Conservation (phyloP, 23 tunicate species). For the Oikopleura vanhoeffeni region DNA sequence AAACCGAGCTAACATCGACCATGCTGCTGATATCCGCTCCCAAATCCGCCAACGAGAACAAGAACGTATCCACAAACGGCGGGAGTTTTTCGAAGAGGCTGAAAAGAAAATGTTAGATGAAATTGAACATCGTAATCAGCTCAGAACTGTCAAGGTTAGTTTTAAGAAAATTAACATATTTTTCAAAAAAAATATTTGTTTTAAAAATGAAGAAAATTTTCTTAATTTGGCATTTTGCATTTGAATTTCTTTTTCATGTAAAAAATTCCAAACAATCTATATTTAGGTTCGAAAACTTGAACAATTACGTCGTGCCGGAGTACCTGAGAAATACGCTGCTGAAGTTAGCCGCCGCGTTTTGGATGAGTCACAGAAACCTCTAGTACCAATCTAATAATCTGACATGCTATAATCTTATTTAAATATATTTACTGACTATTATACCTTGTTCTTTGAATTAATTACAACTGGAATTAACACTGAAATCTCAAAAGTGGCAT, state of each 20-base stretch:
- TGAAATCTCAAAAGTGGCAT: no score
- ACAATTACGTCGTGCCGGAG: conserved; percentile 60
- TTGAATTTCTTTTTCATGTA: conserved; percentile 37
- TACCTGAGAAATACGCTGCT: conserved; percentile 80
- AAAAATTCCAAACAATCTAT: no score
- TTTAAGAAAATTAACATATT: no score
- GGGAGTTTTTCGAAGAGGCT: conserved; percentile 76
- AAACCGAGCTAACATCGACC: background rate
- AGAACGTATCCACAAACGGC: conserved; percentile 37
- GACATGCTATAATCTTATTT: background rate
- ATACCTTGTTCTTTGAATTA: no score
- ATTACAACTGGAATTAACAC: no score
- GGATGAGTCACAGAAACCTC: conserved; percentile 1
- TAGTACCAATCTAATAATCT: background rate
- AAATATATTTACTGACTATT: no score
- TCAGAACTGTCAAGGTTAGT: background rate
- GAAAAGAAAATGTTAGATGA: conserved; percentile 51
- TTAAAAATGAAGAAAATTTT: no score
- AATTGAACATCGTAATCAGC: background rate
- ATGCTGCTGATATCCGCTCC: conserved; percentile 71
- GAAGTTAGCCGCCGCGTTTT: conserved; percentile 57
- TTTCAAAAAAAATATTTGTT: no score
- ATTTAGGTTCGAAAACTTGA: conserved; percentile 70
- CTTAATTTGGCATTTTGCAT: no score
- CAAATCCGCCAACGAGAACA: conserved; percentile 65